Evolutionary conservation across 2,113 vertebrate genomes (phyloP).

Genomic region (Agelaius tricolor): DNA sequence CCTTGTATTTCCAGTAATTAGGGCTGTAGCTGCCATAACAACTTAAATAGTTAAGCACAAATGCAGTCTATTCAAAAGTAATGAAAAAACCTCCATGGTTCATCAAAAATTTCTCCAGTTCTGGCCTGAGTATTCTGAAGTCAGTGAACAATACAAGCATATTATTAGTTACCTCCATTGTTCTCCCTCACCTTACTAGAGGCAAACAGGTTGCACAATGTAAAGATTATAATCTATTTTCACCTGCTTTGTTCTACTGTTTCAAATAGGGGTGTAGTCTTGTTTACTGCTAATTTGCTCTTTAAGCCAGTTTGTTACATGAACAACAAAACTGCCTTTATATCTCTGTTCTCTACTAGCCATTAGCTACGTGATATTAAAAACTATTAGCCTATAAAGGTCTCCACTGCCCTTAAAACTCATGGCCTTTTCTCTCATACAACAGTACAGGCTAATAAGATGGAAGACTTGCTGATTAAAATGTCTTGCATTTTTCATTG

Average conservation of each 20-base stretch:
- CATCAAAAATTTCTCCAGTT: not conserved
- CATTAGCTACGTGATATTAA: not conserved
- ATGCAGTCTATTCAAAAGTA: not conserved
- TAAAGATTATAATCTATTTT: not conserved
- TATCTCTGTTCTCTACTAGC: not conserved
- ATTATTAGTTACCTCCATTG: not conserved
- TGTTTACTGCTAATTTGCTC: not conserved
- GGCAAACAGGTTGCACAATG: not conserved
- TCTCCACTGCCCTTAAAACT: conserved; percentile 37
- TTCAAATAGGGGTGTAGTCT: not conserved
- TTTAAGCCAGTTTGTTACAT: not conserved
- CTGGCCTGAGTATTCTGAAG: not conserved
- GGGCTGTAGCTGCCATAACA: not conserved
- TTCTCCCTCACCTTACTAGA: not conserved
- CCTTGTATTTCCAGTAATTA: not conserved
- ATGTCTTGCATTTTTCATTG: conserved; percentile 50
- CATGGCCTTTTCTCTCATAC: conserved; percentile 17
- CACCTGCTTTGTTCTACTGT: not conserved
- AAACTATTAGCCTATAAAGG: conserved; percentile 1
- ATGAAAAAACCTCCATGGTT: not conserved
- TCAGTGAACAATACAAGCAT: not conserved
- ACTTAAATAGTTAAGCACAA: not conserved
- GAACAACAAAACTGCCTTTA: not conserved
- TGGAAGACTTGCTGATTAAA: conserved; percentile 13
- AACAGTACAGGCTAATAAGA: not conserved